Conservation (phyloP, 2,113 vertebrate genomes). For the Gambusia affinis region DNA sequence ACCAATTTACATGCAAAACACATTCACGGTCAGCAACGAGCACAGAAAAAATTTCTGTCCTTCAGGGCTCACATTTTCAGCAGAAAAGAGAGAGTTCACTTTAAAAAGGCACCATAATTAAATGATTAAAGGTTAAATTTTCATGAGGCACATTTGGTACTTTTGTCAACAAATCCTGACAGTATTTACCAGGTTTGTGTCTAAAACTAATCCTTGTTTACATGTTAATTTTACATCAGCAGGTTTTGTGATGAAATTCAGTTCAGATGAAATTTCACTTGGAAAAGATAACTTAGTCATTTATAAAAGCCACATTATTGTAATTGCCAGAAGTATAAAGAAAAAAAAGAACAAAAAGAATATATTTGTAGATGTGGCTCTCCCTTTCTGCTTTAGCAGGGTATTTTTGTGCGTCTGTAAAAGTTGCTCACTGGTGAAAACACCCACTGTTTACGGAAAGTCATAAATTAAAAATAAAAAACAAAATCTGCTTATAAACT, state of each 20-base stretch:
- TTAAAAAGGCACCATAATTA: not conserved
- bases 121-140: not conserved
- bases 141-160: no score
- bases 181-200: not conserved
- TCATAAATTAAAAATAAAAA: constrained; percentile 1
- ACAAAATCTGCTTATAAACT: constrained; percentile 20
- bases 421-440: constrained; percentile 9
- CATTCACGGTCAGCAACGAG: no score
- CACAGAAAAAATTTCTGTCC: no score
- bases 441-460: constrained; percentile 18
- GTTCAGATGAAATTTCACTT: not conserved
- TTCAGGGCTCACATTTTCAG: no score
- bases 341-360: not conserved
- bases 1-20: no score
- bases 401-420: not conserved
- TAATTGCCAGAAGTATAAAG: not conserved
- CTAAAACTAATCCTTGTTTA: constrained; percentile 27
- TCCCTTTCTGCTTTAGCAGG: constrained; percentile 14
- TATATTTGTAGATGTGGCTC: constrained; percentile 42
- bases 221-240: constrained; percentile 29
- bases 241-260: constrained; percentile 27
- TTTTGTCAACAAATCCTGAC: not conserved
- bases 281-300: constrained; percentile 4
- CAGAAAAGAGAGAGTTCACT: no score
- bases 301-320: not conserved